These are phyloP conservation scores for Chrysemys picta DNA, from an alignment of 2,113 vertebrate species.

Conservation along the genomic window DNA sequence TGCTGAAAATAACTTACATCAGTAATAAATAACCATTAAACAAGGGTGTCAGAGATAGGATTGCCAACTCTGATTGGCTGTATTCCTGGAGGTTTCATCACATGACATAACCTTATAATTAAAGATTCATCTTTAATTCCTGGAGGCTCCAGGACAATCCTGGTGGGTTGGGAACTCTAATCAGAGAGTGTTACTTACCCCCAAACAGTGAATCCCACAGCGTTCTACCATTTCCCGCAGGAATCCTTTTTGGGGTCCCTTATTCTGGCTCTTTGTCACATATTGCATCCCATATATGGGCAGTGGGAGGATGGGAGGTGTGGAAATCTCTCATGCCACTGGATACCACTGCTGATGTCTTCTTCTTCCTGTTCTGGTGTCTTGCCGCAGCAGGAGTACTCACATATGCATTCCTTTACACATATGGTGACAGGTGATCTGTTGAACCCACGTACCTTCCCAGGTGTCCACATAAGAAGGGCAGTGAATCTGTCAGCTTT, in stretches of 20 bases:
- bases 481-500: background rate
- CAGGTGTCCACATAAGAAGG: background rate
- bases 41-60: background rate
- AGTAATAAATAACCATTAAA: background rate
- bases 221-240: background rate
- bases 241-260: background rate
- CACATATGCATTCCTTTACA: background rate
- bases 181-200: background rate
- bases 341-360: background rate
- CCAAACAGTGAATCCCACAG: background rate
- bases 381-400: background rate
- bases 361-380: background rate
- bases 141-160: too few species aligned
- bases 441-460: background rate
- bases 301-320: background rate
- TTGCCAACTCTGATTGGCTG: too few species aligned
- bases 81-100: too few species aligned
- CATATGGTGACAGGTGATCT: background rate
- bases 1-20: background rate
- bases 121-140: too few species aligned
- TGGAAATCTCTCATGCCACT: background rate
- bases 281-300: background rate
- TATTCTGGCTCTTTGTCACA: background rate
- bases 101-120: too few species aligned
- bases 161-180: too few species aligned